Evolutionary conservation across 2,113 vertebrate genomes (phyloP).

Genomic region (Xyrauchen texanus): DNA sequence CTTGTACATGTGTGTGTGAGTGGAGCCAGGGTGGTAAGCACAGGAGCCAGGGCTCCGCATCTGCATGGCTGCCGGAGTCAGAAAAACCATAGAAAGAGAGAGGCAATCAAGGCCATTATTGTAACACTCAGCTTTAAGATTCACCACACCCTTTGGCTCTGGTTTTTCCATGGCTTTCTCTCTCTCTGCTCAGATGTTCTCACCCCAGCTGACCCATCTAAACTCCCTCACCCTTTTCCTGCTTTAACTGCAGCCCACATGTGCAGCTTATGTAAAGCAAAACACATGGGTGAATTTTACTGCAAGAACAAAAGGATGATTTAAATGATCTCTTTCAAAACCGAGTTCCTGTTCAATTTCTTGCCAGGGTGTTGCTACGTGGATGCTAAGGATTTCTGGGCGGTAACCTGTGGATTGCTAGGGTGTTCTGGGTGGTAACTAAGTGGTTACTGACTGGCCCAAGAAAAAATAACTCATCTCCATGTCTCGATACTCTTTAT

Average conservation of each 20-base stretch:
- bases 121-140: conserved; percentile 1
- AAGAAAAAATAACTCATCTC: too few relatives aligned
- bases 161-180: conserved; percentile 4
- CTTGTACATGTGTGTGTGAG: conserved; percentile 31
- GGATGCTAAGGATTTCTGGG: too few relatives aligned
- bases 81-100: conserved; percentile 4
- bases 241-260: conserved; percentile 1
- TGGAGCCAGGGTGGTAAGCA: conserved; percentile 4
- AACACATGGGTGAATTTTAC: not conserved
- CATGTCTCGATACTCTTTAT: too few relatives aligned
- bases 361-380: not conserved
- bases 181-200: not conserved
- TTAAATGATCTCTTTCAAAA: not conserved
- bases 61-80: conserved; percentile 45
- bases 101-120: conserved; percentile 11
- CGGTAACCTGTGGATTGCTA: too few relatives aligned
- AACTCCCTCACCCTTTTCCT: conserved; percentile 8
- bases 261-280: not conserved
- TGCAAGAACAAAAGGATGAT: conserved; percentile 1
- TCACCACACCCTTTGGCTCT: not conserved
- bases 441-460: too few relatives aligned
- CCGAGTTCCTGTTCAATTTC: not conserved
- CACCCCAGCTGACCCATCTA: not conserved
- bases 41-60: not conserved
- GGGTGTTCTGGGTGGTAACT: too few relatives aligned